phyloP scores from a whole-genome alignment of 2,113 vertebrate genomes.

The Todiramphus chloris region DNA sequence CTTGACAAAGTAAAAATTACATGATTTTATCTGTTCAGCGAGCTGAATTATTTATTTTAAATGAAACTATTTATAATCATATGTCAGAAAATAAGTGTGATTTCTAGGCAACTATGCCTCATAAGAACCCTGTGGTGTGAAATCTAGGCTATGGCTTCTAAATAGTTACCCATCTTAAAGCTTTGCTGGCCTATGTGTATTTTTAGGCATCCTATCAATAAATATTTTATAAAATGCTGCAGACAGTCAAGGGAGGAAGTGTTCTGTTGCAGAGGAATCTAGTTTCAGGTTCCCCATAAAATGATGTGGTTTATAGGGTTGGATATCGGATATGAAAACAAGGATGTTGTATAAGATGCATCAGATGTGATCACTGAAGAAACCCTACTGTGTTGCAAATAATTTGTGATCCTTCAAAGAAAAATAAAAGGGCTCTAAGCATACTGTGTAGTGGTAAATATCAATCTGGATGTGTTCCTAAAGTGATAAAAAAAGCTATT shows the following conservation, averaged over 20 bases:
- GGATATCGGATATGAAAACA: conserved; percentile 50
- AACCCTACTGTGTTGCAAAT: neutral
- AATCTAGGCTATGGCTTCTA: conserved; percentile 39
- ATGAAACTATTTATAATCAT: conserved; percentile 65
- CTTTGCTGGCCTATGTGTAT: conserved; percentile 39
- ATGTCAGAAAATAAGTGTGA: conserved; percentile 53
- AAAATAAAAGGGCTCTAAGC: neutral
- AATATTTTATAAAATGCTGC: conserved; percentile 62
- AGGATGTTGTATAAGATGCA: conserved; percentile 37
- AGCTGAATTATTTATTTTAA: conserved; percentile 66
- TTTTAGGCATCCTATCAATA: conserved; percentile 66
- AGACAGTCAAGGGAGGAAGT: conserved; percentile 33
- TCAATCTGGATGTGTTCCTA: conserved; percentile 6
- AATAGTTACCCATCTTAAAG: conserved; percentile 48
- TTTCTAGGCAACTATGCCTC: conserved; percentile 51
- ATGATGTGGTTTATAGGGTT: conserved; percentile 30
- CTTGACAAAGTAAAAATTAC: conserved; percentile 31
- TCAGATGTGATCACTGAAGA: conserved; percentile 47
- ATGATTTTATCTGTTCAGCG: conserved; percentile 15
- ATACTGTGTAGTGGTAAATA: neutral
- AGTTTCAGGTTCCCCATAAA: conserved; percentile 41
- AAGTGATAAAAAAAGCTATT: conserved; percentile 24
- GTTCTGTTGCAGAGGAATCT: conserved; percentile 50
- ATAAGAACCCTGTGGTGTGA: conserved; percentile 45
- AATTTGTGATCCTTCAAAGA: conserved; percentile 49